These are phyloP conservation scores for Porites australiensis DNA, from an alignment of 64 coral and sea anemone genomes.

Conservation along the genomic window DNA sequence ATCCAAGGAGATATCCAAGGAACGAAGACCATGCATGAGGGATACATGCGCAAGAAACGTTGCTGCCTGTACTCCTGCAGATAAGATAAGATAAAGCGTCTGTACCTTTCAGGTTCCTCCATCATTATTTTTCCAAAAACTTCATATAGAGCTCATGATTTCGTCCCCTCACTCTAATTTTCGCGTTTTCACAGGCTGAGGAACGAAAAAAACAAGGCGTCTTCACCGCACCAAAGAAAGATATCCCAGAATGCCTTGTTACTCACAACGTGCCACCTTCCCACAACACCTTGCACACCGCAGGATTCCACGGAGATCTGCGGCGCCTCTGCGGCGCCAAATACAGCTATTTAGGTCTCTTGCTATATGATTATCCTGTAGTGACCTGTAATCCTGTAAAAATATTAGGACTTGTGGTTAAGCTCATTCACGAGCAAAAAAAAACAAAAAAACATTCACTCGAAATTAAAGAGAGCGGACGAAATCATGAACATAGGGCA, in stretches of 20 bases:
- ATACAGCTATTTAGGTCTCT: too few relatives aligned
- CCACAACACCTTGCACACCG: too few relatives aligned
- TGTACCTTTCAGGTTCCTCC: conserved; percentile 3
- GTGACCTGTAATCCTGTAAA: too few relatives aligned
- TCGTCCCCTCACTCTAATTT: neutral
- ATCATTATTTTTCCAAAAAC: neutral
- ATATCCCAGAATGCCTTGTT: conserved; percentile 18
- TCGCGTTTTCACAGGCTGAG: neutral
- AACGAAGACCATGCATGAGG: neutral
- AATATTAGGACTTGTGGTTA: too few relatives aligned
- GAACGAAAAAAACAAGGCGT: conserved; percentile 60
- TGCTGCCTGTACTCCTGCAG: neutral
- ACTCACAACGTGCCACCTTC: too few relatives aligned
- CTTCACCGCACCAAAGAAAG: neutral
- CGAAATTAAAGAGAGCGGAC: too few relatives aligned
- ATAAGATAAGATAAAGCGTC: neutral
- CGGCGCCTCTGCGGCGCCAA: too few relatives aligned
- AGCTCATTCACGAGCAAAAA: too few relatives aligned
- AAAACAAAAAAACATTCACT: too few relatives aligned
- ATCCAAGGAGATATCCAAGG: neutral
- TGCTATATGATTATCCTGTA: too few relatives aligned
- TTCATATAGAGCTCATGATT: neutral
- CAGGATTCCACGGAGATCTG: too few relatives aligned
- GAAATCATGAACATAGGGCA: too few relatives aligned
- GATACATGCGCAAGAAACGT: neutral